These are phyloP conservation scores for Formica aserva DNA, from an alignment of 2,888 invertebrate genomes.

Conservation along the genomic window DNA sequence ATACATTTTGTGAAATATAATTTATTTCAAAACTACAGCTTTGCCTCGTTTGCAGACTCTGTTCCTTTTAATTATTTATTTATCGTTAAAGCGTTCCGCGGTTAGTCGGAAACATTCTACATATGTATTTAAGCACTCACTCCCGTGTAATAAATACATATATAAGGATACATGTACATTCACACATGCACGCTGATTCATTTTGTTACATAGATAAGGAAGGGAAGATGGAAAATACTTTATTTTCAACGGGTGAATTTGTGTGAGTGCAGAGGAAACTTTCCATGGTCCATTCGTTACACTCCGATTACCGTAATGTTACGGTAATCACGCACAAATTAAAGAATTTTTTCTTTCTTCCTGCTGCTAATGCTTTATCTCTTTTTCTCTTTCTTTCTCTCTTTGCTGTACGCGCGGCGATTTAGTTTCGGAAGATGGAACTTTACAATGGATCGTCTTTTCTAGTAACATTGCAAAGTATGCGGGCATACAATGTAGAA, in stretches of 20 bases:
- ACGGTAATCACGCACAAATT: slow-evolving; percentile 41
- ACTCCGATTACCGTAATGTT: slow-evolving; percentile 52
- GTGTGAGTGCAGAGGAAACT: slow-evolving; percentile 12
- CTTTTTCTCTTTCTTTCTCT: neutral
- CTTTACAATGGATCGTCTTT: slow-evolving; percentile 48
- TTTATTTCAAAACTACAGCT: neutral
- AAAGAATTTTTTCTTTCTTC: slow-evolving; percentile 37
- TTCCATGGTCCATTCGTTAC: slow-evolving; percentile 24
- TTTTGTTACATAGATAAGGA: neutral
- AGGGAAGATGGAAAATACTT: neutral
- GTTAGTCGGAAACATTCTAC: neutral
- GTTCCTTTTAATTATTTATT: slow-evolving; percentile 47
- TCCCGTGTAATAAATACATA: neutral
- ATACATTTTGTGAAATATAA: slow-evolving; percentile 4
- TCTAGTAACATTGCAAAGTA: slow-evolving; percentile 58
- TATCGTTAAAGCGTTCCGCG: slow-evolving; percentile 31
- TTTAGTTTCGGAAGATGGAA: slow-evolving; percentile 64
- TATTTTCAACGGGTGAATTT: slow-evolving; percentile 29
- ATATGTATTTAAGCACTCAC: slow-evolving; percentile 8
- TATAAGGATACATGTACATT: slow-evolving; percentile 5
- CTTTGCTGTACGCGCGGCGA: slow-evolving; percentile 41
- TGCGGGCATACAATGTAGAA: slow-evolving; percentile 54
- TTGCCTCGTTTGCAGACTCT: slow-evolving; percentile 6
- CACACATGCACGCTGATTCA: neutral
- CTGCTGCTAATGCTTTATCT: neutral